Evolutionary conservation across 2,888 invertebrate genomes (phyloP), one percentile per base, ranked within the genome.

Genomic region (Scaptomyza polygonia): DNA sequence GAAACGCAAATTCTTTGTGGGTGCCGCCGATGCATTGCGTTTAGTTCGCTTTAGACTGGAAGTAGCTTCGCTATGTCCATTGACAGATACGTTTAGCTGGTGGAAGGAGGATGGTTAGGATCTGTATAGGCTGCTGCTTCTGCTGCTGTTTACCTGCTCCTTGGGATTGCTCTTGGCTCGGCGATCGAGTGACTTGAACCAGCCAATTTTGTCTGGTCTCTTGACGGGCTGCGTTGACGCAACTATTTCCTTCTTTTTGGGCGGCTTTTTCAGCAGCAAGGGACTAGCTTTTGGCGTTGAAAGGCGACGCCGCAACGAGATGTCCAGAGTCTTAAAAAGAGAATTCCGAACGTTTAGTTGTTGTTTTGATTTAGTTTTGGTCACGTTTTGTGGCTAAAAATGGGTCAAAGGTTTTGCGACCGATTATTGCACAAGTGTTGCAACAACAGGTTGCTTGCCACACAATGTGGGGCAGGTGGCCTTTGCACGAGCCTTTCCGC

Each of bases 161-260:
- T 90, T 91, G 49, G 90, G 92, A 86, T 94, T 95, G 90, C 95
- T 96, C 89, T 95, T 94, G 51, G 95, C 94, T 48, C 95, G 93
- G 55, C 95, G 92, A 89, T 95, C 95, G 61, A 96, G 91, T 1
- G 96, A 96, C 89, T 96, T 96, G 92, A 96, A 96, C 96, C 96
- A 96, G 88, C 94, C 94, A 52, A 93, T 93, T 72, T 93, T 93
- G 51, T 93, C 92, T 2, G 92, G 34, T 3, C 49, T 91, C 68
- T 92, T 93, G 32, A 90, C 90, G 71, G 93, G 92, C n/a, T n/a
- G n/a, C 64, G 93, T 90, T 77, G 93, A 61, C 49, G 34, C 43
- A 45, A 52, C 52, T 9, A 40, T 90, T 77, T 86, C 82, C 70
- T 90, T 90, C 59, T 90, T 90, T 49, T 88, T 85, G 54, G 77